Base-by-base conservation (phyloP, 2,797 vertebrate species). In the Periophthalmus magnuspinnatus region DNA sequence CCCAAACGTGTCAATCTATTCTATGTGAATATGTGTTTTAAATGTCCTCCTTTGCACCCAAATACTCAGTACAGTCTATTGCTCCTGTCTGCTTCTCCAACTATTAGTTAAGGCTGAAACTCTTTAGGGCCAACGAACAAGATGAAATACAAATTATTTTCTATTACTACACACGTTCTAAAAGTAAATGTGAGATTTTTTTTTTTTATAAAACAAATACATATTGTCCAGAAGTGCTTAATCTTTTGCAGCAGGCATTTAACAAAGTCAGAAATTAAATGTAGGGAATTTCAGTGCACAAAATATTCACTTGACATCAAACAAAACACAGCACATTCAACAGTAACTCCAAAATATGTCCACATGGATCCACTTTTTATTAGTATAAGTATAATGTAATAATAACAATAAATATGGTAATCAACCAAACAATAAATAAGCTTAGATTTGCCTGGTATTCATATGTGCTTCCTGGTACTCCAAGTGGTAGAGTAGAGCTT, bases 341-440 rank as follows among this genome's bases (percentile, higher is more conserved):
- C 41, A 48, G 59, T 11, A 13, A 62, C 60, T 22, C 62, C 16
- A 9, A 62, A 45, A 14, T 28, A 24, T 48, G 62, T 47, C 41
- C 62, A 48, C 62, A 64, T 41, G 17, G 22, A 63, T 63, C 9
- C n/a, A 41, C 38, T 61, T 38, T 38, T 50, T 6, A n/a, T 52
- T 52, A 21, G 19, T 52, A 52, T 52, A 52, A 52, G 6, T n/a
- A 41, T 41, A 16, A 14, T 45, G 13, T 14, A 14, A 45, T 28
- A 28, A 28, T 28, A 28, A 28, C 28, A 28, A 3, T 28, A 28
- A 28, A 45, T 45, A 52, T 52, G 5, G 1, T 0, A 52, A 52
- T 8, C 52, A 52, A 2, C 9, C 50, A 21, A 52, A 52, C 50
- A 52, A n/a, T 8, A 21, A 52, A 52, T 21, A 21, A 21, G 6